phyloP scores from a whole-genome alignment of 2,113 vertebrate species.

The Bos taurus region DNA sequence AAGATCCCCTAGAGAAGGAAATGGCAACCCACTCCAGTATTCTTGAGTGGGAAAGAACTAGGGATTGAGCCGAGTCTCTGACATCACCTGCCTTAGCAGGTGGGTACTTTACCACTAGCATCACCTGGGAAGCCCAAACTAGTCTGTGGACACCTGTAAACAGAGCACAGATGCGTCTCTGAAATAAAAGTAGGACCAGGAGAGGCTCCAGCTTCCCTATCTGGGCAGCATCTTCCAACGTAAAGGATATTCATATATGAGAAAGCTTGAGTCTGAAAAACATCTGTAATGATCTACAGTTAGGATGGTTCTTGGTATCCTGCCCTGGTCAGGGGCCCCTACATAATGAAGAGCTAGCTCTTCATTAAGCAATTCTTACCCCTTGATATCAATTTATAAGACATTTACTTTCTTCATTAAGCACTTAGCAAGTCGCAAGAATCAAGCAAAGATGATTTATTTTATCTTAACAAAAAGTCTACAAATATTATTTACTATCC shows the following conservation, averaged over 20 bases:
- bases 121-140: not conserved
- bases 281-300: not conserved
- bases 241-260: not conserved
- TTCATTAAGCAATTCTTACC: not conserved
- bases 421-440: not conserved
- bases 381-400: not conserved
- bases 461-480: not conserved
- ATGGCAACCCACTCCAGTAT: not conserved
- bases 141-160: not conserved
- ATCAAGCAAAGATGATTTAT: not conserved
- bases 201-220: not conserved
- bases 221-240: not conserved
- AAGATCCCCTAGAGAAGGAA: not conserved
- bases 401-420: not conserved
- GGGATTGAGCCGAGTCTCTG: not conserved
- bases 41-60: not conserved
- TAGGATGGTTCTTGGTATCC: not conserved
- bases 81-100: not conserved
- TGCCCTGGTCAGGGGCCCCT: not conserved
- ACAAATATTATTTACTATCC: not conserved
- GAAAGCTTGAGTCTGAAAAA: not conserved
- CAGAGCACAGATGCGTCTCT: not conserved
- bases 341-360: not conserved
- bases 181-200: not conserved
- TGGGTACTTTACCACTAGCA: not conserved